Conservation (phyloP, 2,888 invertebrate species). For the Harpalus rufipes region DNA sequence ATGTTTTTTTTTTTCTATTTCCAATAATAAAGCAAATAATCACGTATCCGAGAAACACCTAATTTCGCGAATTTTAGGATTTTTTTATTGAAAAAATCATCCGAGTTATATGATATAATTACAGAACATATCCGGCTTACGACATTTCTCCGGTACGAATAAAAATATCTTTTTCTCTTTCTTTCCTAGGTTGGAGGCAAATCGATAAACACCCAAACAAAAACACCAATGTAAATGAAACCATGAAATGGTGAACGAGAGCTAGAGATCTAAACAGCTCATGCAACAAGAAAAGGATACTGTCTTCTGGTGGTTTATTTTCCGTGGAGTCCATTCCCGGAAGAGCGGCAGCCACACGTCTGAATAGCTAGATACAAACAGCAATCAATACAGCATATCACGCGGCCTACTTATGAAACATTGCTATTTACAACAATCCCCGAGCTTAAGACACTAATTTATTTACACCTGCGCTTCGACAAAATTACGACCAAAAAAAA, state of each 20-base stretch:
- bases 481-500: background rate
- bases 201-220: conserved; percentile 65
- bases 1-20: too few species aligned
- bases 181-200: background rate
- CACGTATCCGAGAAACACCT: too few species aligned
- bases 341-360: conserved; percentile 97
- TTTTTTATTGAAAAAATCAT: too few species aligned
- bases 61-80: too few species aligned
- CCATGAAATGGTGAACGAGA: conserved; percentile 40
- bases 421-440: background rate
- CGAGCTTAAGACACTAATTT: background rate
- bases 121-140: too few species aligned
- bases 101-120: too few species aligned
- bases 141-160: background rate
- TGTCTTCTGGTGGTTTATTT: conserved; percentile 97
- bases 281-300: conserved; percentile 86
- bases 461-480: background rate
- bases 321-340: conserved; percentile 99
- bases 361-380: conserved; percentile 86
- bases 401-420: background rate
- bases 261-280: conserved; percentile 70
- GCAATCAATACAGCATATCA: conserved; percentile 18
- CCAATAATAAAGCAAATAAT: too few species aligned
- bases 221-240: conserved; percentile 43
- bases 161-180: background rate